Evolutionary conservation across 2,888 invertebrate species (phyloP), one percentile per base, ranked within the genome.

Genomic region (Pollenia angustigena): DNA sequence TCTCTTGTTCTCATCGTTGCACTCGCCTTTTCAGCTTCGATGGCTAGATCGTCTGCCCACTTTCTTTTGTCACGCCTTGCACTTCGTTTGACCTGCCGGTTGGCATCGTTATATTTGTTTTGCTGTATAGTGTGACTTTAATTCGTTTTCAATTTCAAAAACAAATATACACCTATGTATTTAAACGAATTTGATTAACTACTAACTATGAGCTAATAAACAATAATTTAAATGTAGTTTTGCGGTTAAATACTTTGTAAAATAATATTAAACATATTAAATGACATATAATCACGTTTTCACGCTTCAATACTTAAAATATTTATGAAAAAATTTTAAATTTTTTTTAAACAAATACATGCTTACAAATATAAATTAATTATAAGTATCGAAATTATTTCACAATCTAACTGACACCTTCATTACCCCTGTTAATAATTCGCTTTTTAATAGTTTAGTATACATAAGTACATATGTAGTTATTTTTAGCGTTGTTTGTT

Each of bases 271-370:
- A 75, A 16, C 42, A 12, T 54, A 60, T 66, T 16, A 68, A 85
- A 64, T 76, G 9, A 50, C 81, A 76, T 81, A 72, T 66, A 76
- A 71, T 81, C 76, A 85, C 81, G 85, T 78, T 85, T 76, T 52
- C 48, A 48, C 80, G 68, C 72, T 79, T 74, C 66, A 72, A 18
- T 42, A 75, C 42, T 32, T 75, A 16, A 50, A 58, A 16, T 16
- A 32, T 52, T 18, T 4, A 60, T 40, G 10, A 10, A 66, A 81
- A 75, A 60, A 8, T 1, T 50, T 42, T 48, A n/a, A 50, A 58
- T 56, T 32, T 50, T 50, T 12, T 50, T 8, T 52, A 42, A 10
- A 8, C n/a, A 62, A 62, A 64, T n/a, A 4, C 62, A 16, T 2
- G 11, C 32, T 32, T 32, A 32, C 32, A 32, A 32, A 32, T 32